phyloP scores from a whole-genome alignment of 2,113 vertebrate genomes.

The Varanus komodoensis region DNA sequence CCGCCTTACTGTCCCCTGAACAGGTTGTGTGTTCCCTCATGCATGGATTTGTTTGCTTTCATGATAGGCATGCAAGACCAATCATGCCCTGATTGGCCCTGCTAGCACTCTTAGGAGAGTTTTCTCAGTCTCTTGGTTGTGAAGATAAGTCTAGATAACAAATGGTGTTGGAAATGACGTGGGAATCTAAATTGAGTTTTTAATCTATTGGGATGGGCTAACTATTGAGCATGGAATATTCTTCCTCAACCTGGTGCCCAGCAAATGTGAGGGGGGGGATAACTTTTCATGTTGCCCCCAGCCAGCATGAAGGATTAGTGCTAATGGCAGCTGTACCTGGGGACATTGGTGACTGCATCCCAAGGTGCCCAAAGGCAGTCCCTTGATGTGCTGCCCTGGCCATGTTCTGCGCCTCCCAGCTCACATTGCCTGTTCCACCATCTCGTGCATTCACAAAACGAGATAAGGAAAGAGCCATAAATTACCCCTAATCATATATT shows the following conservation, averaged over 20 bases:
- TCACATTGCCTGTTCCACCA: neutral
- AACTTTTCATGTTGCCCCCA: neutral
- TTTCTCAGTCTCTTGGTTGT: neutral
- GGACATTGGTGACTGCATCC: no score
- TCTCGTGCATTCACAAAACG: neutral
- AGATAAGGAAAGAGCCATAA: slow-evolving; percentile 34
- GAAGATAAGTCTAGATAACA: neutral
- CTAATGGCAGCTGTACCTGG: neutral
- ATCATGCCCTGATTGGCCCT: neutral
- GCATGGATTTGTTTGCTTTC: neutral
- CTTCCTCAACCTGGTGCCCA: no score
- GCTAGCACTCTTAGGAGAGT: neutral
- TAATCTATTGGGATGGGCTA: neutral
- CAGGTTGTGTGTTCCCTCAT: neutral
- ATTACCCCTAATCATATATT: slow-evolving; percentile 10
- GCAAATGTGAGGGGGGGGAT: no score
- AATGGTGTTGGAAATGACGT: neutral
- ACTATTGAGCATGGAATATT: neutral
- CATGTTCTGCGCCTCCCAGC: neutral
- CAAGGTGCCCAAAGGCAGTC: neutral
- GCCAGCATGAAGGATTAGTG: neutral
- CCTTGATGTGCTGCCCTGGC: neutral
- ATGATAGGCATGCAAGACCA: no score
- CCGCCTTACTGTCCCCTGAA: neutral
- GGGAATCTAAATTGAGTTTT: neutral